These are phyloP conservation scores for Scaptomyza tumidula DNA, from an alignment of 2,888 invertebrate species.

Conservation along the genomic window DNA sequence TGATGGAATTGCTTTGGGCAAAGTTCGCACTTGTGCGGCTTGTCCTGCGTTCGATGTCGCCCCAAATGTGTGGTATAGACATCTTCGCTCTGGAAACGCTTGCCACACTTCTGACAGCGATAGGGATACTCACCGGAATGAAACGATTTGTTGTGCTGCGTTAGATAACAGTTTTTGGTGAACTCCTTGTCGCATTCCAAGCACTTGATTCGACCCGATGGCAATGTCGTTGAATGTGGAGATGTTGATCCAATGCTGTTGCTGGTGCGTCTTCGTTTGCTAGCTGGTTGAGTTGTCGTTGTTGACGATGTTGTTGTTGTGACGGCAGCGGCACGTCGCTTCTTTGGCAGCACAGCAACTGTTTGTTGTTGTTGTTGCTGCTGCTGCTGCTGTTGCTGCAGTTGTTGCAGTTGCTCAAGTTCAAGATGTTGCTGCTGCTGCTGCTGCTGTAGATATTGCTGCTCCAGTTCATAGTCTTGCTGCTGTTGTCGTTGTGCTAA, in stretches of 20 bases:
- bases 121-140: constrained; percentile 94
- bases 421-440: constrained; percentile 35
- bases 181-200: constrained; percentile 93
- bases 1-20: constrained; percentile 96
- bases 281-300: constrained; percentile 31
- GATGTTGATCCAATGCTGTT: constrained; percentile 66
- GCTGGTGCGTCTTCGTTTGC: constrained; percentile 70
- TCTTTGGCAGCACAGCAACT: constrained; percentile 39
- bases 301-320: constrained; percentile 29
- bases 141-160: constrained; percentile 95
- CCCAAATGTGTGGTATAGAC: constrained; percentile 90
- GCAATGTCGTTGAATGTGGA: constrained; percentile 70
- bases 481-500: constrained; percentile 48
- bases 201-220: constrained; percentile 87
- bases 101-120: constrained; percentile 94
- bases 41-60: constrained; percentile 91
- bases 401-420: constrained; percentile 31
- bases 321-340: constrained; percentile 42
- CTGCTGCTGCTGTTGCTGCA: constrained; percentile 33
- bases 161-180: constrained; percentile 94
- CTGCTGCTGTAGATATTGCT: constrained; percentile 32
- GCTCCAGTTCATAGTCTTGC: constrained; percentile 33
- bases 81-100: constrained; percentile 90
- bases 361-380: constrained; percentile 21
- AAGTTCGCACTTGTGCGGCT: constrained; percentile 93